Evolutionary conservation across 2,797 vertebrate species (phyloP), one percentile per base, ranked within the genome.

Genomic region (Scarus forsteni): DNA sequence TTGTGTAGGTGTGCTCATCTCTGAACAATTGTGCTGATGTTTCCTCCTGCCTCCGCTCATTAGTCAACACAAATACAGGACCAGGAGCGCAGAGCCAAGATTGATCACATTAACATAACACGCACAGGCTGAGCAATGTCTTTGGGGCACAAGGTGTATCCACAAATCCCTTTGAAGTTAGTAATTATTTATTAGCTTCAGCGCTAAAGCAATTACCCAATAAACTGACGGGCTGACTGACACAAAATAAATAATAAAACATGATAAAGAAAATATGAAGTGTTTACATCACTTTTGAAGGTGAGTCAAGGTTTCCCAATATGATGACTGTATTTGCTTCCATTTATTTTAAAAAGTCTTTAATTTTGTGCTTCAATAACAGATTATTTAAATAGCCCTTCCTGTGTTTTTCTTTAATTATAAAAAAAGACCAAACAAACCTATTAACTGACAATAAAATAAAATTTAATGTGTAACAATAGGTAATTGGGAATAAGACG

Each of bases 81-180:
- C 10, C 35, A 53, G 38, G 35, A 18, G 58, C 44, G 51, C 58
- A 35, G 48, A 69, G 34, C 68, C 66, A 46, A 61, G 50, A 59
- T 66, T 77, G 79, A 83, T 84, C 52, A 36, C 55, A 64, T 77
- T 81, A 74, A 67, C 74, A 72, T 75, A 54, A 81, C 75, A 66
- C 44, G 45, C 73, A 60, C 56, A 66, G 69, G 51, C 48, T 68
- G 70, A 58, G 14, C 50, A 51, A 51, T 51, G 56, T 63, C 44
- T 60, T 38, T 57, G 43, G 53, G 72, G 54, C 44, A 51, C 16
- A 18, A 54, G 12, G 60, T 75, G 68, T 57, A 64, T 51, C 42
- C 45, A 15, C 57, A 70, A 79, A 84, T 83, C 67, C 44, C 66
- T 70, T 77, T 77, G 71, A 78, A 67, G 54, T 55, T 65, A 69